Percentiles rank a stretch among this genome's conserved stretches.
Evolutionary conservation across 2,113 vertebrate genomes (phyloP).

Genomic region (Mobula hypostoma): DNA sequence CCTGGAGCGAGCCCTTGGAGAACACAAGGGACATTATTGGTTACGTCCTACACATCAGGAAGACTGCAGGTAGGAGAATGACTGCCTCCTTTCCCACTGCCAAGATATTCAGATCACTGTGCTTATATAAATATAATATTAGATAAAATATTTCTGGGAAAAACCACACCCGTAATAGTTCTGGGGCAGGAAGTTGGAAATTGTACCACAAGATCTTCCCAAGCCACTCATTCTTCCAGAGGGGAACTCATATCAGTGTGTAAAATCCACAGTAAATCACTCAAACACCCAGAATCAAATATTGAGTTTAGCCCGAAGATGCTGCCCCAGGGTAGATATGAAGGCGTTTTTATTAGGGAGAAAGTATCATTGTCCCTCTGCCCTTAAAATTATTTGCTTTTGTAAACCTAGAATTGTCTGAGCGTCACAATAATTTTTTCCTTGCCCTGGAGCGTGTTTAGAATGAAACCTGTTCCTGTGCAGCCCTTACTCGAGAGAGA

Average conservation of each 20-base stretch:
- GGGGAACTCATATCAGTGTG: background rate
- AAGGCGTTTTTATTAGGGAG: background rate
- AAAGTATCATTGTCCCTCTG: background rate
- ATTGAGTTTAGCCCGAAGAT: background rate
- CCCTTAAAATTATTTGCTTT: background rate
- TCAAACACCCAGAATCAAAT: background rate
- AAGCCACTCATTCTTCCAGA: background rate
- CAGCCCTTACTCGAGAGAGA: background rate
- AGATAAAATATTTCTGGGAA: background rate
- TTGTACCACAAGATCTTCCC: background rate
- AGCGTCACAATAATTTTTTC: background rate
- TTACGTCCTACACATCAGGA: conserved; percentile 90
- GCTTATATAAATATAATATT: background rate
- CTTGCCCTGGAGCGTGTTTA: background rate
- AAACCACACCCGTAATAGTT: background rate
- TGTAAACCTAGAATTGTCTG: background rate
- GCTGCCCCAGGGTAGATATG: background rate
- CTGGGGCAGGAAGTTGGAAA: background rate
- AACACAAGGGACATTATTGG: conserved; percentile 93
- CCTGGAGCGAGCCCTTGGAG: conserved; percentile 80
- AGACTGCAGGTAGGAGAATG: conserved; percentile 63
- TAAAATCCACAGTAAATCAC: background rate
- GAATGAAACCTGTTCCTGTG: background rate
- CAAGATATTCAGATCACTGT: background rate
- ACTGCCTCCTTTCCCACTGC: background rate